Evolutionary conservation across 2,888 invertebrate species (phyloP), one percentile per base, ranked within the genome.

Genomic region (Deilephila porcellus): DNA sequence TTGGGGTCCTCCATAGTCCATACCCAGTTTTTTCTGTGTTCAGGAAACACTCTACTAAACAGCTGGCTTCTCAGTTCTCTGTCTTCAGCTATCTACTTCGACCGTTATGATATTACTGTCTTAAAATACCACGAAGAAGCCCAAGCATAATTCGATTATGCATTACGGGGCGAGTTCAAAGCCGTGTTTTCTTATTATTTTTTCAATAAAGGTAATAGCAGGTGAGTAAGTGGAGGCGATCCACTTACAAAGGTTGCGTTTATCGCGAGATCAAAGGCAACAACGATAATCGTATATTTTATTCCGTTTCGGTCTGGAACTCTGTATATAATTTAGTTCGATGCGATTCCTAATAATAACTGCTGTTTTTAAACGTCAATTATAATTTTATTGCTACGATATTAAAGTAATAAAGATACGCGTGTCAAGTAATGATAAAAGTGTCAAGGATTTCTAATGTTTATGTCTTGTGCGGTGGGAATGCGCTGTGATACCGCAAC

Each of bases 361-460:
- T 20, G 20, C 14, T 52, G 20, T 25, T 52, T 52, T 25, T 4
- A 52, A 45, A 20, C 52, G 45, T 20, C 52, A 52, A 52, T 67
- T 67, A 52, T 67, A 67, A 67, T 67, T 67, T 67, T 52, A 60
- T 70, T 71, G 53, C 63, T 64, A 34, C 14, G 52, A 67, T 52
- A 6, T 29, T 71, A 72, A 45, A 59, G 64, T 67, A 59, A 67
- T 63, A 73, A 73, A 45, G 45, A 56, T 71, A 25, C 52, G 25
- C 29, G 64, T 71, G 73, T 76, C 74, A 77, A 77, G 73, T 74
- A 63, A 77, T 76, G 76, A 77, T 74, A 73, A 72, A 63, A 73
- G 64, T 67, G 70, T 70, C 67, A 67, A 67, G 67, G 67, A 52
- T 67, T 52, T 17, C 17, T 67, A 17, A 52, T 64, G 64, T 64